phyloP scores from a whole-genome alignment of 2,888 invertebrate species.

The Campaea margaritaria region DNA sequence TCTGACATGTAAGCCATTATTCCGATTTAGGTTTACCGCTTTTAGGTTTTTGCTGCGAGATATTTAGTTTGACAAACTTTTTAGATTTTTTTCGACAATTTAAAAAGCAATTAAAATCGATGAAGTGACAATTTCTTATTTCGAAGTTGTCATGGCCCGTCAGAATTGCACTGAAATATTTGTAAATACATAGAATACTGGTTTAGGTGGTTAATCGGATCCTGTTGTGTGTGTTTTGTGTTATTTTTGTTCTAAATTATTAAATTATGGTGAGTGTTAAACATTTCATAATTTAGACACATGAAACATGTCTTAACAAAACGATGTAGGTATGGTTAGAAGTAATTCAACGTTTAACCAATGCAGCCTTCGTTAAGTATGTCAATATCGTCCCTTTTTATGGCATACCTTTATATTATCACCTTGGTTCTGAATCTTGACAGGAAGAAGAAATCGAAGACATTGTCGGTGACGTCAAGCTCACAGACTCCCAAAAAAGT shows the following conservation, averaged over 20 bases:
- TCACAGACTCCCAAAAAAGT: constrained; percentile 77
- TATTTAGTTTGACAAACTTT: no score
- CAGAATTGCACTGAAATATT: constrained; percentile 76
- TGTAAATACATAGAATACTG: constrained; percentile 65
- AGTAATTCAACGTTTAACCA: no score
- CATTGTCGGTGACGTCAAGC: constrained; percentile 65
- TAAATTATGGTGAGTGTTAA: constrained; percentile 67
- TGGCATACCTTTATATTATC: not conserved
- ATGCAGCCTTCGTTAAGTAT: no score
- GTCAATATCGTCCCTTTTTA: not conserved
- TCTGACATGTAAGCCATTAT: no score
- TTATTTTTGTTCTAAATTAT: constrained; percentile 73
- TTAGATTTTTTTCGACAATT: no score
- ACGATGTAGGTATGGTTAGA: no score
- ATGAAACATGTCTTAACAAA: not conserved
- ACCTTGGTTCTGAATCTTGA: constrained; percentile 4
- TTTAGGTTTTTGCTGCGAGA: no score
- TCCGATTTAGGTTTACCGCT: no score
- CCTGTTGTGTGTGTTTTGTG: constrained; percentile 58
- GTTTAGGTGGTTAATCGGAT: constrained; percentile 58
- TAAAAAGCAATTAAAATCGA: constrained; percentile 33
- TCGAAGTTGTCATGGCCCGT: constrained; percentile 75
- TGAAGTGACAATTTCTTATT: constrained; percentile 56
- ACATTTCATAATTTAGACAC: not conserved
- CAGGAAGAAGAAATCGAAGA: constrained; percentile 77